A percentile compares a stretch with the other conserved stretches of the same genome.
Conservation (phyloP, 37 sponge, comb jelly and placozoan genomes). For the Eunapius fragilis region DNA sequence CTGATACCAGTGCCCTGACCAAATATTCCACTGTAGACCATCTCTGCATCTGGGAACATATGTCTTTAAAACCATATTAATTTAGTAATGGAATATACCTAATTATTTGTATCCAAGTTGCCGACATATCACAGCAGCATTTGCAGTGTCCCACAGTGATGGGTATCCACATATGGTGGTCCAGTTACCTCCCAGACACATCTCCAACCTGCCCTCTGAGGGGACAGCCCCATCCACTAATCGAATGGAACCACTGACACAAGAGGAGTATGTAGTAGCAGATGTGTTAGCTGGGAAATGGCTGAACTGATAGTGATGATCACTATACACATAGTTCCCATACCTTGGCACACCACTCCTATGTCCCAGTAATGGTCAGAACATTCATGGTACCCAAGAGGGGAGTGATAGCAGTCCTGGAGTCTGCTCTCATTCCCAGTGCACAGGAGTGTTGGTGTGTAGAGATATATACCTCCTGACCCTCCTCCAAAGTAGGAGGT, state of each 20-base stretch:
- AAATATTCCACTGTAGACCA: background rate
- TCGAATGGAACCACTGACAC: background rate
- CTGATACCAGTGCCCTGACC: background rate
- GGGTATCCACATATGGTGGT: background rate
- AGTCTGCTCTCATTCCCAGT: background rate
- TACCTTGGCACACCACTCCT: background rate
- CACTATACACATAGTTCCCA: background rate
- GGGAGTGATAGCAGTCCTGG: background rate
- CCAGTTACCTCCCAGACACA: background rate
- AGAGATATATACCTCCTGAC: background rate
- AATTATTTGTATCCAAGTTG: background rate
- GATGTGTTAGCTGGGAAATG: background rate
- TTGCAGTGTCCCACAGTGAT: background rate
- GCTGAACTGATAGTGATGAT: background rate
- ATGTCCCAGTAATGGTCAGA: background rate
- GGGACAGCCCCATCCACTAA: background rate
- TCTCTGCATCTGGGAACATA: background rate
- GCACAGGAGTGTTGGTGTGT: background rate
- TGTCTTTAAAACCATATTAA: background rate
- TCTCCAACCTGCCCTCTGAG: background rate
- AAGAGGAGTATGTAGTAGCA: background rate
- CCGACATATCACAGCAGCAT: background rate
- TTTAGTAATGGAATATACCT: no score
- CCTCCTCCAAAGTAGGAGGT: background rate
- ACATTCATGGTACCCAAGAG: background rate